These are phyloP conservation scores for Spondyliosoma cantharus DNA, from an alignment of 2,797 vertebrate species.

Conservation along the genomic window DNA sequence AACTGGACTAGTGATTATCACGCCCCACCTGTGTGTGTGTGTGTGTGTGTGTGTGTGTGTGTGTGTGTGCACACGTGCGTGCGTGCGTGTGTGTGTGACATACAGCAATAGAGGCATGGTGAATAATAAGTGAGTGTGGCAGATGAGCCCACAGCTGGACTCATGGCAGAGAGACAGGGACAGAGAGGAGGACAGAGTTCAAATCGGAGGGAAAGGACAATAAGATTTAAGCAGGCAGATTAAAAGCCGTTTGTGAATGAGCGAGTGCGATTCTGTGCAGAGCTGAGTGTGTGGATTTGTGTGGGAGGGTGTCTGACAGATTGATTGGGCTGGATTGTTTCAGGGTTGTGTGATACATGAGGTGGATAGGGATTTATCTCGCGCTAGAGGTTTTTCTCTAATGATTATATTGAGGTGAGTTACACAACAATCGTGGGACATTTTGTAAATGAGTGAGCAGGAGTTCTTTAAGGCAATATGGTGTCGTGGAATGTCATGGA, in stretches of 20 bases:
- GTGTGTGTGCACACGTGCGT: constrained; percentile 20
- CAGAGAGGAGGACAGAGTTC: constrained; percentile 31
- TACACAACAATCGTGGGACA: neutral
- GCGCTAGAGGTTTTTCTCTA: neutral
- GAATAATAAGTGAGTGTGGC: constrained; percentile 58
- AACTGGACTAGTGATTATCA: constrained; percentile 44
- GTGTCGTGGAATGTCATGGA: neutral
- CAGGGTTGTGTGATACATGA: constrained; percentile 21
- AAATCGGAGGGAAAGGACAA: constrained; percentile 43
- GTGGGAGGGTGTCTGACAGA: constrained; percentile 16
- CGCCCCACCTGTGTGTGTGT: constrained; percentile 12
- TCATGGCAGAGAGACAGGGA: constrained; percentile 30
- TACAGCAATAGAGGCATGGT: constrained; percentile 37
- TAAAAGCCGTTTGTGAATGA: constrained; percentile 44
- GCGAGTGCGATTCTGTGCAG: neutral
- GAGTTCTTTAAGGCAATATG: neutral
- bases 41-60: constrained; percentile 31
- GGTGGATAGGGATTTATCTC: constrained; percentile 6
- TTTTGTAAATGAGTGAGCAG: neutral
- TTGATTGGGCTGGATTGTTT: neutral
- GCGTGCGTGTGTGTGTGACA: constrained; percentile 17
- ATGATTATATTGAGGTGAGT: neutral
- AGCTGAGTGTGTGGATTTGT: neutral
- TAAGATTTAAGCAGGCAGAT: constrained; percentile 36
- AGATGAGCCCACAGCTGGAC: constrained; percentile 76